Percentiles rank a stretch among this genome's conserved stretches.
Conservation (phyloP, 2,113 vertebrate genomes). For the Conger conger region DNA sequence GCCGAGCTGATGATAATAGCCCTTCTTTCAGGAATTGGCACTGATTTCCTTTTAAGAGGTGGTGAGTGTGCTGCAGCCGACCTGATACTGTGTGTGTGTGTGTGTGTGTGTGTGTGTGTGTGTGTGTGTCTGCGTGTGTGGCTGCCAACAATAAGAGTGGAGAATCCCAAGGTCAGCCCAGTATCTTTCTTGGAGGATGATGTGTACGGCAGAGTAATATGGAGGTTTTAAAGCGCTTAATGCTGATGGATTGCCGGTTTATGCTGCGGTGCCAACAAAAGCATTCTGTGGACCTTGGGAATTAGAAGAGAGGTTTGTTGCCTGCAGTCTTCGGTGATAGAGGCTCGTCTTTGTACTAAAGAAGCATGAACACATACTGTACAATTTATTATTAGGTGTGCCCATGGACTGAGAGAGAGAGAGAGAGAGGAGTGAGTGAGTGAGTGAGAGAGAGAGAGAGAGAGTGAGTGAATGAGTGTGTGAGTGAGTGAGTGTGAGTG, state of each 20-base stretch:
- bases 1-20: conserved; percentile 17
- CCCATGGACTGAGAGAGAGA: no score
- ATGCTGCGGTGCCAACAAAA: not conserved
- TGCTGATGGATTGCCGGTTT: not conserved
- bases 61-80: not conserved
- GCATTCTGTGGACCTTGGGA: not conserved
- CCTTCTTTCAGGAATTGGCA: not conserved
- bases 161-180: not conserved
- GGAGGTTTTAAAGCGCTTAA: not conserved
- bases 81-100: not conserved
- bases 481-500: not conserved
- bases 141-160: not conserved
- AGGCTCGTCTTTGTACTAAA: not conserved
- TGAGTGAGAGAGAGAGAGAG: not conserved
- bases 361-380: no score
- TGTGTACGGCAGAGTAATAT: not conserved
- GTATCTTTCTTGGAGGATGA: not conserved
- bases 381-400: no score
- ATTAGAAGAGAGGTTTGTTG: not conserved
- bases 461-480: no score
- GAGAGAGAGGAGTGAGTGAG: not conserved
- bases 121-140: not conserved
- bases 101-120: no score
- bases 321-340: no score
- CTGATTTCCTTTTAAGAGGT: not conserved